A percentile compares a stretch with the other conserved stretches of the same genome.
Evolutionary conservation across 2,797 vertebrate genomes (phyloP).

Genomic region (Lerista edwardsae): DNA sequence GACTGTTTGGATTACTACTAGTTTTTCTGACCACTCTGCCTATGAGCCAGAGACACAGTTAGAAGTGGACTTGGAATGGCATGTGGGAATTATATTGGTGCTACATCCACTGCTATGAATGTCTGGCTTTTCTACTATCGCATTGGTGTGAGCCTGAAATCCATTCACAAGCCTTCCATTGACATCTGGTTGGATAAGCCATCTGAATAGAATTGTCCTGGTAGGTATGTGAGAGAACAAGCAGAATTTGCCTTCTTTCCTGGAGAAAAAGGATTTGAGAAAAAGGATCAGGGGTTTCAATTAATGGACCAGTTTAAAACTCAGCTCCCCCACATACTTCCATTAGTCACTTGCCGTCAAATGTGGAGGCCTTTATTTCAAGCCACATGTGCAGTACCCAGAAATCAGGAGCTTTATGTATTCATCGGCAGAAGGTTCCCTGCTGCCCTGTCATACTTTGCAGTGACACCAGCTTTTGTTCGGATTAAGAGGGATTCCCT

Average conservation of each 20-base stretch:
- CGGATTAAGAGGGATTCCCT: slow-evolving; percentile 24
- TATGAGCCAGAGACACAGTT: neutral
- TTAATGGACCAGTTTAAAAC: slow-evolving; percentile 1
- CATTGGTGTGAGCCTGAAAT: neutral
- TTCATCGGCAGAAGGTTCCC: slow-evolving; percentile 6
- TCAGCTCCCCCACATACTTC: neutral
- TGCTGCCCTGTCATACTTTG: neutral
- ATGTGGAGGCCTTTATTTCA: neutral
- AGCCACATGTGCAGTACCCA: neutral
- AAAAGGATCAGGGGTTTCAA: slow-evolving; percentile 9
- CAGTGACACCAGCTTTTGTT: neutral
- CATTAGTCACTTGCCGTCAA: slow-evolving; percentile 18
- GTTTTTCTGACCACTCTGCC: neutral
- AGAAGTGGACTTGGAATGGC: neutral
- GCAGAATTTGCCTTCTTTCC: neutral
- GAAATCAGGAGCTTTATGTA: neutral
- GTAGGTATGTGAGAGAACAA: neutral
- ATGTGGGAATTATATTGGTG: neutral
- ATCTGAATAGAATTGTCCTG: neutral
- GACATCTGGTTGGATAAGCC: neutral
- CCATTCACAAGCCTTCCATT: neutral
- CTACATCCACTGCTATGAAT: neutral
- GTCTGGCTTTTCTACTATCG: neutral
- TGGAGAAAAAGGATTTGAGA: neutral
- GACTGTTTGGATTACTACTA: neutral